Conservation (phyloP, 1,140 invertebrate species). For the Drosophila chauvacae region DNA sequence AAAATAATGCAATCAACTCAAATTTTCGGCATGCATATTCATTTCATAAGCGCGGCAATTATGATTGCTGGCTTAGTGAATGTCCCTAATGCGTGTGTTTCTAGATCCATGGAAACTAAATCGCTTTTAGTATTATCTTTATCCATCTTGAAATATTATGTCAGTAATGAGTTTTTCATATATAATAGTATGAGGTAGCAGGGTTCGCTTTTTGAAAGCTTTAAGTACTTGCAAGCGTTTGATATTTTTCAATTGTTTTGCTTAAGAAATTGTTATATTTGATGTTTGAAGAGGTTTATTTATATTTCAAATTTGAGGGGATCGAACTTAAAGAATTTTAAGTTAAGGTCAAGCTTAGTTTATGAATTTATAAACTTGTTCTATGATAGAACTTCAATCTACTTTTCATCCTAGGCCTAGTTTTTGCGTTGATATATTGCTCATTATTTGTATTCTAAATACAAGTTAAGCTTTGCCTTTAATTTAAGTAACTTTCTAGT, state of each 20-base stretch:
- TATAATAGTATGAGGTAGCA: neutral
- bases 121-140: neutral
- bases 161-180: conserved; percentile 16
- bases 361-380: neutral
- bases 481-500: neutral
- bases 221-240: neutral
- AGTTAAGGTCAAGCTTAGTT: neutral
- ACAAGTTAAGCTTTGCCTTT: neutral
- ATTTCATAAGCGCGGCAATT: conserved; percentile 49
- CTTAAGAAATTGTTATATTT: neutral
- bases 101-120: neutral
- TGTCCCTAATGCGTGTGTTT: conserved; percentile 34
- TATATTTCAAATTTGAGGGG: neutral
- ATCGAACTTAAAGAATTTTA: neutral
- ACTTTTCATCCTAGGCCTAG: neutral
- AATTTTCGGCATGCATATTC: conserved; percentile 52
- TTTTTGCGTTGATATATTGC: neutral
- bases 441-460: neutral
- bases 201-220: neutral
- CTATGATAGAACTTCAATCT: neutral
- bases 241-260: neutral
- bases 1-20: conserved; percentile 50
- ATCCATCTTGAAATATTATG: conserved; percentile 8
- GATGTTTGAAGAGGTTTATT: neutral
- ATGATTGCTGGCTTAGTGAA: conserved; percentile 22